Conservation (phyloP, 2,113 vertebrate species). For the Onychostruthus taczanowskii region DNA sequence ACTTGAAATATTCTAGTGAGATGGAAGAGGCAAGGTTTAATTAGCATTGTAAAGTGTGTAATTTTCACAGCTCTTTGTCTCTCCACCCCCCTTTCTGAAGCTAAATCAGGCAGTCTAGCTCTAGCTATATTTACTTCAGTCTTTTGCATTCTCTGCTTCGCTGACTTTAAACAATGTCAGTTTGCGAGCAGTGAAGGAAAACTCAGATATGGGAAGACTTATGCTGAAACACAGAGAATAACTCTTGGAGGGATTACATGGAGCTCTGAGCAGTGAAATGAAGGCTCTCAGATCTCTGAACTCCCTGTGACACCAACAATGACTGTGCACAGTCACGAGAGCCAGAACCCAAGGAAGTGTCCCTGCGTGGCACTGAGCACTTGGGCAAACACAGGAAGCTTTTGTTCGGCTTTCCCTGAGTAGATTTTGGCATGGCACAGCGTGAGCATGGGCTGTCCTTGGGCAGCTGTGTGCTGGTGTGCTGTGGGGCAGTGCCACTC, state of each 20-base stretch:
- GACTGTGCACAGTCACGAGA: not conserved
- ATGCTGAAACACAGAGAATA: not conserved
- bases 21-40: not conserved
- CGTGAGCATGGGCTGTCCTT: fast-evolving
- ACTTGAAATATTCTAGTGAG: not conserved
- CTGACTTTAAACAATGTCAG: not conserved
- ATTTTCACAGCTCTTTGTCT: constrained; percentile 10
- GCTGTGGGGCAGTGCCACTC: fast-evolving
- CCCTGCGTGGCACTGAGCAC: not conserved
- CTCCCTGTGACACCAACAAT: not conserved
- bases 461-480: not conserved
- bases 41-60: not conserved
- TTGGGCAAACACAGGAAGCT: fast-evolving
- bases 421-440: fast-evolving
- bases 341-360: not conserved
- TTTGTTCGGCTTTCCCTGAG: not conserved
- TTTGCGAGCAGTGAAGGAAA: not conserved
- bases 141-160: not conserved
- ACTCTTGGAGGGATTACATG: not conserved
- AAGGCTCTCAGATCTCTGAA: not conserved
- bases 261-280: not conserved
- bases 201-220: not conserved
- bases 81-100: not conserved
- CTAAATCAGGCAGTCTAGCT: not conserved
- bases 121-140: not conserved